Evolutionary conservation across 2,888 invertebrate species (phyloP).

Genomic region (Epirrhoe tristata): DNA sequence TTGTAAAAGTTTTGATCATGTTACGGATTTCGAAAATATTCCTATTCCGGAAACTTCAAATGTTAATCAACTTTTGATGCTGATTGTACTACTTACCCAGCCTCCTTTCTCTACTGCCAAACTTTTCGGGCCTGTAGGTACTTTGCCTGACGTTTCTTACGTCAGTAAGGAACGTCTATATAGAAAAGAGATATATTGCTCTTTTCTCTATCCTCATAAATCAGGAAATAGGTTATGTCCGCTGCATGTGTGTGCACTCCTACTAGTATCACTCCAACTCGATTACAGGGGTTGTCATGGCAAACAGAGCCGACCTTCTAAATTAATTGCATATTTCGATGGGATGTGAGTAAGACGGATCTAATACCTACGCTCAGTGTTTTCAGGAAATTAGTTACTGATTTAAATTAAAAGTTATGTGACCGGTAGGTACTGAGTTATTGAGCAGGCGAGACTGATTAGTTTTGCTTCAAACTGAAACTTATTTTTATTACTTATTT

Average conservation of each 20-base stretch:
- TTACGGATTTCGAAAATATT: no score
- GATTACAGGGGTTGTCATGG: conserved; percentile 65
- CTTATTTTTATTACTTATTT: not conserved
- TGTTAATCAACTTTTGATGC: no score
- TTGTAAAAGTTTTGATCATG: no score
- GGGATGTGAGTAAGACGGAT: conserved; percentile 20
- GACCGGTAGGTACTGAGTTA: conserved; percentile 5
- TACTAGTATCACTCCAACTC: conserved; percentile 52
- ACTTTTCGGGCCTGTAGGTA: no score
- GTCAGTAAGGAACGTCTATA: no score
- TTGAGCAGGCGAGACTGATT: conserved; percentile 7
- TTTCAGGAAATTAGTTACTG: conserved; percentile 18
- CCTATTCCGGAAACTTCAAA: no score
- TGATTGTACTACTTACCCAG: no score
- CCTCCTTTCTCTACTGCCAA: no score
- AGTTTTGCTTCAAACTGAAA: not conserved
- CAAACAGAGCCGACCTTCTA: conserved; percentile 61
- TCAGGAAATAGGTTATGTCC: conserved; percentile 1
- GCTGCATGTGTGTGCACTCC: conserved; percentile 18
- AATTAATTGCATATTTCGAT: conserved; percentile 63
- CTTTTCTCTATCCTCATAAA: no score
- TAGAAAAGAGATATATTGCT: no score
- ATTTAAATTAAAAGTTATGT: conserved; percentile 17
- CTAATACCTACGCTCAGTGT: conserved; percentile 1
- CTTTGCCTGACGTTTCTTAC: no score